Conservation (phyloP, 2,888 invertebrate species). For the Polydesmus complanatus region DNA sequence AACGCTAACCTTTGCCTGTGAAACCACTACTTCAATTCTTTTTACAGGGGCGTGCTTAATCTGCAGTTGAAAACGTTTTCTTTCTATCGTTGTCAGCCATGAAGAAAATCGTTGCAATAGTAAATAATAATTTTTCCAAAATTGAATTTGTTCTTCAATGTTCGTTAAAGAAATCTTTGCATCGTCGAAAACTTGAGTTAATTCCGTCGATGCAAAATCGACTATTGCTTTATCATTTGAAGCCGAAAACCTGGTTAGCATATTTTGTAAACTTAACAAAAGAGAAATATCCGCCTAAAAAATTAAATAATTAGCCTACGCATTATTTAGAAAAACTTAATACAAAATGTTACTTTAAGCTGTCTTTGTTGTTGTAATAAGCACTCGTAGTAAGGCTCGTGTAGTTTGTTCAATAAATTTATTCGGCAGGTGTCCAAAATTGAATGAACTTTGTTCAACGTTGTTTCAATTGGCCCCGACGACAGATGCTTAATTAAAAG, state of each 20-base stretch:
- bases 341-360: constrained; percentile 6
- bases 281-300: no score
- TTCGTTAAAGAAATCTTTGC: no score
- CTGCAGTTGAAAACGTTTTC: constrained; percentile 60
- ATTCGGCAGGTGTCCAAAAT: no score
- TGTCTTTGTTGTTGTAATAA: constrained; percentile 2
- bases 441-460: constrained; percentile 3
- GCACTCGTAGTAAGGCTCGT: not conserved
- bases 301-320: constrained; percentile 5
- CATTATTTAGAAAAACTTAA: no score
- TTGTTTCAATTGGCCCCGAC: constrained; percentile 6
- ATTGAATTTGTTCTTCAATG: constrained; percentile 50
- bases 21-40: constrained; percentile 42
- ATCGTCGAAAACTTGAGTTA: no score
- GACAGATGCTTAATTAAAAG: constrained; percentile 2
- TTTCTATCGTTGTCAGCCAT: constrained; percentile 67
- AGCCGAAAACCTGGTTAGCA: no score
- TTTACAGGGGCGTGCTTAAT: constrained; percentile 65
- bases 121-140: constrained; percentile 63
- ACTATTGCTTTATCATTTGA: no score
- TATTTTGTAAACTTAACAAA: no score
- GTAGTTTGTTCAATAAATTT: not conserved
- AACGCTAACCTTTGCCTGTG: constrained; percentile 15
- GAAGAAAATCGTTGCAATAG: constrained; percentile 54
- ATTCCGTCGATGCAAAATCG: no score